Evolutionary conservation across 2,797 vertebrate species (phyloP).

Genomic region (Phoxinus dragarum): DNA sequence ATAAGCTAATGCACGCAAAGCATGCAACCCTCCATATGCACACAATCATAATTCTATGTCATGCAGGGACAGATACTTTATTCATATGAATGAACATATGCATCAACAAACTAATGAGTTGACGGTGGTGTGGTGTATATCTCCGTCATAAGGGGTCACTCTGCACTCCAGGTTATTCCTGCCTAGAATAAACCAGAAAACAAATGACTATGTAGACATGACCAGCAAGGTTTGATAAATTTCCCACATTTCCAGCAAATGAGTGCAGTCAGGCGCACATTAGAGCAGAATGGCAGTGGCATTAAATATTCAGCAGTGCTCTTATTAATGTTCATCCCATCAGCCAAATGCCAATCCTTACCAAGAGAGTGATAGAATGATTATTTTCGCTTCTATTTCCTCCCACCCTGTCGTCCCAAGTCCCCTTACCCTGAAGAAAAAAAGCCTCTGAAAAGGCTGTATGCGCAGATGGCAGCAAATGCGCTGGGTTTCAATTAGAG

Average conservation of each 20-base stretch:
- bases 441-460: not conserved
- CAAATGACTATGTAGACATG: slow-evolving; percentile 53
- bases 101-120: slow-evolving; percentile 30
- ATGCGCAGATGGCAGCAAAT: slow-evolving; percentile 11
- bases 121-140: not conserved
- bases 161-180: slow-evolving; percentile 46
- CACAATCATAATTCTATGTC: not conserved
- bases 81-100: slow-evolving; percentile 4
- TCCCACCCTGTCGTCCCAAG: slow-evolving; percentile 5
- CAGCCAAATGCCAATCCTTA: slow-evolving; percentile 57
- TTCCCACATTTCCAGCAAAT: slow-evolving; percentile 63
- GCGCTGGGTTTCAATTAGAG: slow-evolving; percentile 30
- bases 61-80: not conserved
- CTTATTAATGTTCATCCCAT: slow-evolving; percentile 61
- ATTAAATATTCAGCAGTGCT: slow-evolving; percentile 66
- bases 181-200: slow-evolving; percentile 49
- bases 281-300: slow-evolving; percentile 57
- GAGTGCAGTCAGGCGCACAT: slow-evolving; percentile 61
- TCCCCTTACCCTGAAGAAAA: slow-evolving; percentile 25
- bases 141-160: slow-evolving; percentile 53
- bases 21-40: slow-evolving; percentile 7
- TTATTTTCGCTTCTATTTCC: slow-evolving; percentile 42
- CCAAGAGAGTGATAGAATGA: slow-evolving; percentile 52
- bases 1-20: not conserved
- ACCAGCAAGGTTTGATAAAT: slow-evolving; percentile 60